Base-by-base conservation (phyloP, 2,888 invertebrate species). In the Tipula helvola region DNA sequence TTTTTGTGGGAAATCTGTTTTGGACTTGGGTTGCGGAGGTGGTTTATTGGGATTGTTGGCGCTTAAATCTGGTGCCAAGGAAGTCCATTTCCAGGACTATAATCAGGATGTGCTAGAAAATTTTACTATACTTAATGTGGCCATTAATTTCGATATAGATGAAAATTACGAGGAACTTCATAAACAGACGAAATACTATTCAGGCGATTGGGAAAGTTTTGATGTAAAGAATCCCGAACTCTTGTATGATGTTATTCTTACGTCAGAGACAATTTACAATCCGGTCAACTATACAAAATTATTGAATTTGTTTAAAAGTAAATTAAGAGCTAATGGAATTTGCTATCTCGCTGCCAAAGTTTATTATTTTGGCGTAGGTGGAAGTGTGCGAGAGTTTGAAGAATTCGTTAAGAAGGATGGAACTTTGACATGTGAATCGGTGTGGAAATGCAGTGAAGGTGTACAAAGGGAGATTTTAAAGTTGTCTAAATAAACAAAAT, bases 321-420 rank as follows among this genome's bases (percentile, higher is more conserved):
- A 93, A 88, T 13, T 87, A 0, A 94, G 93, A 88, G 90, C 91
- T 87, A 90, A 91, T 90, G 98, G 97, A 71, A 89, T 90, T 84
- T 92, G 93, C 88, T 95, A 94, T 90, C 91, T 99, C 87, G 98
- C 98, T 86, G 98, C 97, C 3, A 99, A 99, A 93, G 94, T 94
- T 13, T 95, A 96, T 91, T 99, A 99, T 91, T 99, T 99, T 93
- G 99, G 99, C 88, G 97, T 98, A 36, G 98, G 98, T 12, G 99
- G 99, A 86, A 95, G 97, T 12, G 92, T 95, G 71, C 92, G 94
- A 88, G 94, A 95, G 88, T 99, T 98, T 93, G 94, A 95, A 90
- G 90, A 93, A 84, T 90, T 93, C 86, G 89, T 97, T 39, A 41
- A 84, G 39, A 84, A 84, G n/a, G 39, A 84, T n/a, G 39, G 84